Conservation (phyloP, 2,888 invertebrate genomes). For the Xylota sylvarum region DNA sequence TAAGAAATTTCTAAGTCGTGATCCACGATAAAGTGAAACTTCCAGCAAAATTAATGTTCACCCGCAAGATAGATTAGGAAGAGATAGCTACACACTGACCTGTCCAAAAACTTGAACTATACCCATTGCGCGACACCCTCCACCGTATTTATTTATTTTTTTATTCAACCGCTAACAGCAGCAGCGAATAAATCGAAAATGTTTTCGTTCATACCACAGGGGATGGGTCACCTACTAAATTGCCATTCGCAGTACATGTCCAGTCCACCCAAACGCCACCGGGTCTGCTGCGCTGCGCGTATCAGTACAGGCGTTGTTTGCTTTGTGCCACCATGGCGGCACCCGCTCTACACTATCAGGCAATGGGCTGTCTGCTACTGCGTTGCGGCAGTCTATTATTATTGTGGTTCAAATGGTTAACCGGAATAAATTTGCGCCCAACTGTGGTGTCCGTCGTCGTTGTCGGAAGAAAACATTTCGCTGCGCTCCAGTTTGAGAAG, state of each 20-base stretch:
- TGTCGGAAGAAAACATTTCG: slow-evolving; percentile 43
- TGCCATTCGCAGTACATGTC: background rate
- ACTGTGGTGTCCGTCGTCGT: slow-evolving; percentile 20
- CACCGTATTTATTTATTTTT: background rate
- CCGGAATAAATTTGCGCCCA: slow-evolving; percentile 55
- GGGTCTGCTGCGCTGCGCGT: slow-evolving; percentile 52
- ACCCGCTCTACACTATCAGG: background rate
- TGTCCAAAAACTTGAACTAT: slow-evolving; percentile 15
- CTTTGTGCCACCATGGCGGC: slow-evolving; percentile 4
- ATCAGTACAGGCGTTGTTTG: slow-evolving; percentile 4
- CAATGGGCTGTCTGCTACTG: slow-evolving; percentile 18
- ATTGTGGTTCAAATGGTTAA: slow-evolving; percentile 49
- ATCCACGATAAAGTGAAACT: slow-evolving; percentile 37
- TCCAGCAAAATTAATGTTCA: slow-evolving; percentile 30
- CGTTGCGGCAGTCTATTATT: slow-evolving; percentile 46
- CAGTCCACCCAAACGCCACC: slow-evolving; percentile 39
- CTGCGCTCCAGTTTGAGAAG: slow-evolving; percentile 33
- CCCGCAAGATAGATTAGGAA: slow-evolving; percentile 19
- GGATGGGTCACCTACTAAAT: slow-evolving; percentile 42
- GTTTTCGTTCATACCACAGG: slow-evolving; percentile 56
- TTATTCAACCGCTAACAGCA: background rate
- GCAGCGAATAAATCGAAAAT: slow-evolving; percentile 54
- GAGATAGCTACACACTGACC: slow-evolving; percentile 15
- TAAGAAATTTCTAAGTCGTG: slow-evolving; percentile 55
- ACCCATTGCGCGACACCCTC: slow-evolving; percentile 7